A percentile compares a stretch with the other conserved stretches of the same genome.
These are phyloP conservation scores for Ariopsis seemanni DNA, from an alignment of 2,113 vertebrate species.

Conservation along the genomic window DNA sequence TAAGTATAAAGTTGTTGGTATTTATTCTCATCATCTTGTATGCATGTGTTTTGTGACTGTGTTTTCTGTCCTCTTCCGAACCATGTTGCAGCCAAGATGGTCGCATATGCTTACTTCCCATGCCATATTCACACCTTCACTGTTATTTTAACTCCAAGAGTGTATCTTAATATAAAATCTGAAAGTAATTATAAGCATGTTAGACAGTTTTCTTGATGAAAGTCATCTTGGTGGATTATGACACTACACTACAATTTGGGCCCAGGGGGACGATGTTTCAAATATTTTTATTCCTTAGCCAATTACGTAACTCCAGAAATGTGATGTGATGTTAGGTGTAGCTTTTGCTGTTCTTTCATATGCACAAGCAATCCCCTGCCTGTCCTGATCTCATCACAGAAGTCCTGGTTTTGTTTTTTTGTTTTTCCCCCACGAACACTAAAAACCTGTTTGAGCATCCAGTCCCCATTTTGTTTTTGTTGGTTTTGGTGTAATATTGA, in stretches of 20 bases:
- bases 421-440: no score
- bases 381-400: neutral
- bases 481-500: neutral
- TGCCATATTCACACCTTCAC: conserved; percentile 12
- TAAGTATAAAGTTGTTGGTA: neutral
- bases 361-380: neutral
- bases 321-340: neutral
- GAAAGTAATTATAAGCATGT: neutral
- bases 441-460: neutral
- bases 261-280: neutral
- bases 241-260: neutral
- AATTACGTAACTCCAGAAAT: neutral
- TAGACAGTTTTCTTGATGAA: neutral
- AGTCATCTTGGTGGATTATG: neutral
- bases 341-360: neutral
- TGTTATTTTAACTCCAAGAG: neutral
- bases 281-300: neutral
- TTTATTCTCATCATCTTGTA: neutral
- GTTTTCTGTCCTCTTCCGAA: neutral
- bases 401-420: neutral
- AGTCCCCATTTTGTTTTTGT: neutral
- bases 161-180: neutral
- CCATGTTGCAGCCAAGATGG: conserved; percentile 13
- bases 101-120: conserved; percentile 17
- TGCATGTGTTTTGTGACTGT: neutral